Evolutionary conservation across 1,140 invertebrate species (phyloP).

Genomic region (Drosophila sproati): DNA sequence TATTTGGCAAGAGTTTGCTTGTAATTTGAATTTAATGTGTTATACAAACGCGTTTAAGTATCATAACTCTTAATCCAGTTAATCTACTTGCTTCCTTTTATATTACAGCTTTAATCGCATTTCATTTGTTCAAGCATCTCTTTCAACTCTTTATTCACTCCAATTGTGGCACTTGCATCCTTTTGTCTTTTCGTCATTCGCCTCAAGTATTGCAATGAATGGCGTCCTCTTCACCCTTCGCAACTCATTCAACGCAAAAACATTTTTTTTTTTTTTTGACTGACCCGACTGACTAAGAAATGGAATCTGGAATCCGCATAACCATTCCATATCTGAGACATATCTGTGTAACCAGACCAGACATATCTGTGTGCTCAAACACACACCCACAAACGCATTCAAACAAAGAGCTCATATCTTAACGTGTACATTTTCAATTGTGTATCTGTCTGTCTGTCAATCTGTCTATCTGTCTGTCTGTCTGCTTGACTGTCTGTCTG

Average conservation of each 20-base stretch:
- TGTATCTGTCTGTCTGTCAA: slow-evolving; percentile 38
- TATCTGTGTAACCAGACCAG: slow-evolving; percentile 50
- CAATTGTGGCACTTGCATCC: slow-evolving; percentile 22
- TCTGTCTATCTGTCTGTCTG: slow-evolving; percentile 27
- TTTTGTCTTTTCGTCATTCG: slow-evolving; percentile 35
- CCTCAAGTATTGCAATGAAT: slow-evolving; percentile 48
- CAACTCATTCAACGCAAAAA: neutral
- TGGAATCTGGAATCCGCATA: slow-evolving; percentile 49
- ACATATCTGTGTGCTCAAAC: slow-evolving; percentile 37
- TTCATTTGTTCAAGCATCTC: slow-evolving; percentile 24
- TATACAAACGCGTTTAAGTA: neutral
- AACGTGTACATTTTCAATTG: slow-evolving; percentile 55
- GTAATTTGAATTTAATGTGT: neutral
- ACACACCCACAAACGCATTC: slow-evolving; percentile 2
- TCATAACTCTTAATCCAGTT: neutral
- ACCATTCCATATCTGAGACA: slow-evolving; percentile 45
- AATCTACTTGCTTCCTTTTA: too few species aligned
- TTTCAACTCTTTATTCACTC: slow-evolving; percentile 21
- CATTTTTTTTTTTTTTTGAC: slow-evolving; percentile 26
- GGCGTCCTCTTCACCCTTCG: neutral
- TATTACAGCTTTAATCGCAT: slow-evolving; percentile 24
- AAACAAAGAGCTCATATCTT: slow-evolving; percentile 39
- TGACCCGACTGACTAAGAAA: slow-evolving; percentile 45
- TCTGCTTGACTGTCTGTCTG: slow-evolving; percentile 25
- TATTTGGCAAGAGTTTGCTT: neutral